These are phyloP conservation scores for Prolemur simus DNA, from an alignment of 2,113 vertebrate species.

Conservation along the genomic window DNA sequence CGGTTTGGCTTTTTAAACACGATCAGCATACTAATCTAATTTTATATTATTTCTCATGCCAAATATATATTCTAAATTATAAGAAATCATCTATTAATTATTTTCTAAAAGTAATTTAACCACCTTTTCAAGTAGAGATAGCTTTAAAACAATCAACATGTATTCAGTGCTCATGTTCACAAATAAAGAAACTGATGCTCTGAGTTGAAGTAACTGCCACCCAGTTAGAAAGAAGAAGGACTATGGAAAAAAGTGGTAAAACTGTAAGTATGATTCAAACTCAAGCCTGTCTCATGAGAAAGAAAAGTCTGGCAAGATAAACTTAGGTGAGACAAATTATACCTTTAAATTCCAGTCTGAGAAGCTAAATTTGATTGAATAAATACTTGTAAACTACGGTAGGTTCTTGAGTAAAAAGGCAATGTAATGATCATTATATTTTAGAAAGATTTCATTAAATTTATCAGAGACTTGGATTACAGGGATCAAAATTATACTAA, in stretches of 20 bases:
- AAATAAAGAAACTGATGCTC: neutral
- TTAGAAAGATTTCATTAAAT: conserved; percentile 19
- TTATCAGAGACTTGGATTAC: neutral
- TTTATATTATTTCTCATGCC: neutral
- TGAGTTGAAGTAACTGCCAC: neutral
- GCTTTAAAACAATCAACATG: neutral
- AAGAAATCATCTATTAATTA: neutral
- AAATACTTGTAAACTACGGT: neutral
- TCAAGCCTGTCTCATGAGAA: neutral
- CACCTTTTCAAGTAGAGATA: neutral
- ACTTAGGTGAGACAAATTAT: neutral
- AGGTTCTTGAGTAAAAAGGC: neutral
- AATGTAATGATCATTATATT: neutral
- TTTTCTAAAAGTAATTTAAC: conserved; percentile 5
- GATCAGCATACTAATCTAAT: neutral
- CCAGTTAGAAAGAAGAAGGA: too few relatives aligned
- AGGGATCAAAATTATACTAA: neutral
- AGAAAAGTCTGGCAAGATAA: neutral
- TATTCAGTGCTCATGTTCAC: conserved; percentile 9
- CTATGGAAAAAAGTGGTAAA: neutral
- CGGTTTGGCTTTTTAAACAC: conserved; percentile 5
- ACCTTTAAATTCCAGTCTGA: neutral
- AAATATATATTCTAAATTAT: neutral
- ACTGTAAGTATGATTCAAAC: neutral
- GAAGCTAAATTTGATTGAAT: neutral